These are phyloP conservation scores for Alloscopus bannaensis DNA, from an alignment of 2,888 invertebrate genomes.

Conservation along the genomic window DNA sequence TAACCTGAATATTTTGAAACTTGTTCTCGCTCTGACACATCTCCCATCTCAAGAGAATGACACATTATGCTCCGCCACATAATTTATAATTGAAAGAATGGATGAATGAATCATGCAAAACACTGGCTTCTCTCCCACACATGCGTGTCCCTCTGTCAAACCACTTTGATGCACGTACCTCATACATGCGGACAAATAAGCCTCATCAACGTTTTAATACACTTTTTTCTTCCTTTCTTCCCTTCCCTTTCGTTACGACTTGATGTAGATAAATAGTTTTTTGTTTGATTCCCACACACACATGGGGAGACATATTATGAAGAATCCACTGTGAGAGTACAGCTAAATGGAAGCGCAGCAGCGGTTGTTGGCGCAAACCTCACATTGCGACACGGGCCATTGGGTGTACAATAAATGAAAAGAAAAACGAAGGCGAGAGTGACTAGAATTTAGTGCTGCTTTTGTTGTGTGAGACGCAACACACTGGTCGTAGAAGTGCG, in stretches of 20 bases:
- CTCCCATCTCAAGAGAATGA: slow-evolving; percentile 19
- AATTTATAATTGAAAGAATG: slow-evolving; percentile 26
- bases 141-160: background rate
- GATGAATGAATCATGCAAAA: slow-evolving; percentile 17
- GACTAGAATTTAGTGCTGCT: slow-evolving; percentile 25
- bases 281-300: slow-evolving; percentile 27
- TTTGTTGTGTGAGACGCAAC: slow-evolving; percentile 18
- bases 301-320: slow-evolving; percentile 12
- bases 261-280: background rate
- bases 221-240: background rate
- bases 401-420: slow-evolving; percentile 28
- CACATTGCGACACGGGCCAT: slow-evolving; percentile 29
- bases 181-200: too few relatives aligned
- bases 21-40: slow-evolving; percentile 19
- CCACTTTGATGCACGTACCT: too few relatives aligned
- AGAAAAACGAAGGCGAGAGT: slow-evolving; percentile 47
- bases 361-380: slow-evolving; percentile 17
- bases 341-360: too few relatives aligned
- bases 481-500: background rate
- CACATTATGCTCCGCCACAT: slow-evolving; percentile 29
- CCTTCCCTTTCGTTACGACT: background rate
- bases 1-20: slow-evolving; percentile 31
- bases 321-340: too few relatives aligned
- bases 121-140: too few relatives aligned
- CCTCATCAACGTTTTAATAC: background rate